Percentiles rank a stretch among this genome's conserved stretches.
These are phyloP conservation scores for Brachynemurus nebulosus DNA, from an alignment of 2,888 invertebrate species.

Conservation along the genomic window DNA sequence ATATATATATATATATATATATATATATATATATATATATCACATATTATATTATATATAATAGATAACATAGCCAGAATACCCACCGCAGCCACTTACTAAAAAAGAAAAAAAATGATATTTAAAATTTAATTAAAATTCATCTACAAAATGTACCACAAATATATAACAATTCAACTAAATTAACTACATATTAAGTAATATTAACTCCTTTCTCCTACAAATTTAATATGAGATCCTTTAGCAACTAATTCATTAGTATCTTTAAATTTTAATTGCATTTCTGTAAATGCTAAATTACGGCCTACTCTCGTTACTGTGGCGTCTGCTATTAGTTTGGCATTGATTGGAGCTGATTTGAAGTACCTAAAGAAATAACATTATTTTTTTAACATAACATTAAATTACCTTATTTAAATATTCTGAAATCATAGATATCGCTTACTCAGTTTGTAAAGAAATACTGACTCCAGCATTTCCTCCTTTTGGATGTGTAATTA, in stretches of 20 bases:
- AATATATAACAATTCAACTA: too few relatives aligned
- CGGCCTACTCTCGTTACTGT: neutral
- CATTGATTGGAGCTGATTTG: neutral
- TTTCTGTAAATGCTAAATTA: neutral
- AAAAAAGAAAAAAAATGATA: too few relatives aligned
- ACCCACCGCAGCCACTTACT: too few relatives aligned
- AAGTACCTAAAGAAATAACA: neutral
- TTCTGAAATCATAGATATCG: neutral
- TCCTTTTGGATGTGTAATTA: constrained; percentile 1
- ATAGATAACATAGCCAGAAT: too few relatives aligned
- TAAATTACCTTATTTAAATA: neutral
- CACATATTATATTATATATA: too few relatives aligned
- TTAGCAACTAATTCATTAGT: neutral
- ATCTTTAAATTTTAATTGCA: neutral
- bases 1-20: too few relatives aligned
- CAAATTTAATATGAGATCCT: neutral
- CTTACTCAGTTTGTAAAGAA: neutral
- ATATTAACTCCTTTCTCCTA: neutral
- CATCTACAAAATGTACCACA: too few relatives aligned
- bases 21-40: too few relatives aligned
- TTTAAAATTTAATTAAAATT: too few relatives aligned
- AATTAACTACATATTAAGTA: too few relatives aligned
- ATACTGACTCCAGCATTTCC: neutral
- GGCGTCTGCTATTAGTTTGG: neutral
- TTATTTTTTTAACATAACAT: neutral